A percentile compares a stretch with the other conserved stretches of the same genome.
Evolutionary conservation across 1,140 invertebrate genomes (phyloP).

Genomic region (Zophobas morio): DNA sequence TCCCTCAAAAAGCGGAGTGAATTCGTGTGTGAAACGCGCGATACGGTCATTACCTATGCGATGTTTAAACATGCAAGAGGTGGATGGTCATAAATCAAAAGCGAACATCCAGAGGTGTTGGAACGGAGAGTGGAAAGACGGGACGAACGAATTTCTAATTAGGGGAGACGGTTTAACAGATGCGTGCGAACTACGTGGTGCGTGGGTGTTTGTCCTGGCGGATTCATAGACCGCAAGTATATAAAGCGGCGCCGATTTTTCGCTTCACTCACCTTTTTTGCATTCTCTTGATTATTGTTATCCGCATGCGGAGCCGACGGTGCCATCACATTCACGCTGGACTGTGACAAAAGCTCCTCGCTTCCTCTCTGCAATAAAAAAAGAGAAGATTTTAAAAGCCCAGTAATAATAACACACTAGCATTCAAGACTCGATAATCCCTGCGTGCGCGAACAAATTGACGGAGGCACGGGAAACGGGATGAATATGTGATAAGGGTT

Average conservation of each 20-base stretch:
- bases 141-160: not conserved
- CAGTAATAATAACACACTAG: not conserved
- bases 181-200: too few relatives aligned
- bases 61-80: conserved; percentile 29
- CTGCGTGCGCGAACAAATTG: conserved; percentile 18
- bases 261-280: conserved; percentile 86
- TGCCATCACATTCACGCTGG: conserved; percentile 92
- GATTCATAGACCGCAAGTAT: too few relatives aligned
- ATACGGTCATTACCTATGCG: conserved; percentile 16
- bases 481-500: conserved; percentile 35
- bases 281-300: conserved; percentile 92
- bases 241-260: not conserved
- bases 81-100: conserved; percentile 28
- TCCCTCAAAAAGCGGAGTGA: conserved; percentile 11
- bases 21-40: conserved; percentile 39
- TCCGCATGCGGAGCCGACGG: conserved; percentile 89
- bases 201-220: too few relatives aligned
- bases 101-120: not conserved
- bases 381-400: conserved; percentile 54
- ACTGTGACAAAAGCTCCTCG: conserved; percentile 94
- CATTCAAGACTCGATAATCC: conserved; percentile 28
- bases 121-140: not conserved
- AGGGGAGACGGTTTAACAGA: not conserved
- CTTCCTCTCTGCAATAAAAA: conserved; percentile 91
- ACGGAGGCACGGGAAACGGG: conserved; percentile 14